phyloP scores from a whole-genome alignment of 2,113 vertebrate genomes.

The Motacilla tschutschensis region DNA sequence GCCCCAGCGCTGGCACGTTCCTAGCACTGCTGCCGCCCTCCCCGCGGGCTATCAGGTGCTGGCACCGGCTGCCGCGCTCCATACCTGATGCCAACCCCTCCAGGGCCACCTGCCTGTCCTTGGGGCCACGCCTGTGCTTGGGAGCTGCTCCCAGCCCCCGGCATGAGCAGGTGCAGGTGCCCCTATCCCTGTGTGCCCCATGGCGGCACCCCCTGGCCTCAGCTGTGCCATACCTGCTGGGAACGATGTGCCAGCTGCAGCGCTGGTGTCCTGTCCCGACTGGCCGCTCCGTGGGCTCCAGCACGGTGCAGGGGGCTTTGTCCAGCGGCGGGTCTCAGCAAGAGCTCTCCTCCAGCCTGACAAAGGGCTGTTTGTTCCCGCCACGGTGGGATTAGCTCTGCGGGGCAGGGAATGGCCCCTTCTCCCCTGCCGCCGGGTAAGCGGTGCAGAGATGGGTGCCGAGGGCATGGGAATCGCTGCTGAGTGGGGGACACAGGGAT shows the following conservation, averaged over 20 bases:
- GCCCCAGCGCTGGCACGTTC: neutral
- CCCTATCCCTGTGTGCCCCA: rapidly evolving
- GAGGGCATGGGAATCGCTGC: neutral
- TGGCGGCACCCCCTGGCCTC: neutral
- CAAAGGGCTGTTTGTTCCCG: slow-evolving; percentile 48
- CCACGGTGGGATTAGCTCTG: neutral
- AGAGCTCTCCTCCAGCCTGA: slow-evolving; percentile 1
- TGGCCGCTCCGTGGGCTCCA: neutral
- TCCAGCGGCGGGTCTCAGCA: neutral
- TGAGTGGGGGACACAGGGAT: neutral
- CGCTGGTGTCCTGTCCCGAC: rapidly evolving
- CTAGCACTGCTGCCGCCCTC: neutral
- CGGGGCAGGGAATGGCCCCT: neutral
- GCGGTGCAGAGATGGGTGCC: neutral
- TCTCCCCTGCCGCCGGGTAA: neutral
- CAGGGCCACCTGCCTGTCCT: neutral
- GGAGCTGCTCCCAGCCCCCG: rapidly evolving
- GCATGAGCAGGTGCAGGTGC: neutral
- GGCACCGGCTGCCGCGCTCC: neutral
- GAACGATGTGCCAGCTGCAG: rapidly evolving
- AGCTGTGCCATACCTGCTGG: neutral
- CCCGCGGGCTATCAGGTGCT: rapidly evolving
- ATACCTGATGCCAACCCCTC: neutral
- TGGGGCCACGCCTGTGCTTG: neutral
- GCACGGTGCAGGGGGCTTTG: neutral